Evolutionary conservation across 2,113 vertebrate species (phyloP).

Genomic region (Acanthochromis polyacanthus): DNA sequence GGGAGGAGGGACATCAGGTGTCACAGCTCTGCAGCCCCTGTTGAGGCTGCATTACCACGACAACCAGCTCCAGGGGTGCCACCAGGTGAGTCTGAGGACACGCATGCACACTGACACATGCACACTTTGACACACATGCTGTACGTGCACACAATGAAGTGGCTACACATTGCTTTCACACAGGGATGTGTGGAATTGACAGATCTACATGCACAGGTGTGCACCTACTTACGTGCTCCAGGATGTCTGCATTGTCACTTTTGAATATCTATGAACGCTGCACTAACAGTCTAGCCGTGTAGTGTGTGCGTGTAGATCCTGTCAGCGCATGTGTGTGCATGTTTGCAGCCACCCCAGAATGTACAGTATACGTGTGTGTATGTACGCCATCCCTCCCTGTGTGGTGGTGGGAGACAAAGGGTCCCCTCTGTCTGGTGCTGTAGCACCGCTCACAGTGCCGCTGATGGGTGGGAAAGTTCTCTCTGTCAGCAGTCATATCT

Average conservation of each 20-base stretch:
- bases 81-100: constrained; percentile 81
- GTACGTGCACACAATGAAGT: constrained; percentile 18
- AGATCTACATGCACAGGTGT: constrained; percentile 57
- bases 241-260: constrained; percentile 52
- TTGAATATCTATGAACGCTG: constrained; percentile 1
- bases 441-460: constrained; percentile 41
- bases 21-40: constrained; percentile 72
- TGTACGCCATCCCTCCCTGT: constrained; percentile 60
- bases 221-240: constrained; percentile 33
- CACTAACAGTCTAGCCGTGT: neutral
- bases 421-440: constrained; percentile 78
- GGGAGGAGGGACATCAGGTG: constrained; percentile 77
- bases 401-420: constrained; percentile 80
- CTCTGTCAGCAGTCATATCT: constrained; percentile 50
- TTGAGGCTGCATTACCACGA: constrained; percentile 76
- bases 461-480: constrained; percentile 77
- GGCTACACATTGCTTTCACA: constrained; percentile 32
- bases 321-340: constrained; percentile 10
- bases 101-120: constrained; percentile 16
- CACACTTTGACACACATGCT: constrained; percentile 36
- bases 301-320: neutral
- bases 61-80: constrained; percentile 68
- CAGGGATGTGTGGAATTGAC: constrained; percentile 5
- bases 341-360: constrained; percentile 27
- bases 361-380: constrained; percentile 52